phyloP scores from a whole-genome alignment of 1,140 invertebrate species.

The Micrasema longulum region DNA sequence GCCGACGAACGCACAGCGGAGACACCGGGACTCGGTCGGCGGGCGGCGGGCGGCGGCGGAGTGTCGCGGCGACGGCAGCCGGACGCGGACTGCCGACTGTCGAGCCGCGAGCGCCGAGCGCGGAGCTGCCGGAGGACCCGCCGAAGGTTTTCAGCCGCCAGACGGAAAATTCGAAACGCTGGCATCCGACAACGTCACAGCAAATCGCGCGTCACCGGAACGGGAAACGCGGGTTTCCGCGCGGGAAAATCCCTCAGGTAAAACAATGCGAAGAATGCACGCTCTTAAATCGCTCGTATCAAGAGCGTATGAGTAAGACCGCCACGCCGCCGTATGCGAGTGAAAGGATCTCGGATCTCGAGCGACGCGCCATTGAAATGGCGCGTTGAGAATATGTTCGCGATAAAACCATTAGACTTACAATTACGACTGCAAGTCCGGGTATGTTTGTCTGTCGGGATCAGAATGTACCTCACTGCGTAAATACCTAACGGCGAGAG shows the following conservation, averaged over 20 bases:
- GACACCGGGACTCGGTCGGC: not conserved
- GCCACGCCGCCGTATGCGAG: not conserved
- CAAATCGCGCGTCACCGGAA: slow-evolving; percentile 27
- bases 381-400: too few species aligned
- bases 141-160: slow-evolving; percentile 3
- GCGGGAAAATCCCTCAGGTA: not conserved
- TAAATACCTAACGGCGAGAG: too few species aligned
- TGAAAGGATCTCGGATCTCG: too few species aligned
- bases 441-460: too few species aligned
- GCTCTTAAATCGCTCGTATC: not conserved
- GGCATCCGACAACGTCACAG: not conserved
- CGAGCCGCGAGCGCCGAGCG: not conserved
- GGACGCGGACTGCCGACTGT: not conserved
- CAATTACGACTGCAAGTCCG: too few species aligned
- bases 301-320: not conserved
- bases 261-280: slow-evolving; percentile 3
- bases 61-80: not conserved
- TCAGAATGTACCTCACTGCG: too few species aligned
- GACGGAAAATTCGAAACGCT: slow-evolving; percentile 18
- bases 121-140: not conserved
- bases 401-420: too few species aligned
- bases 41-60: slow-evolving; percentile 16
- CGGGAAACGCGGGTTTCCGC: slow-evolving; percentile 27
- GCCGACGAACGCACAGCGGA: slow-evolving; percentile 7
- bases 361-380: too few species aligned